These are phyloP conservation scores for Eulithis prunata DNA, from an alignment of 2,888 invertebrate genomes.

Conservation along the genomic window DNA sequence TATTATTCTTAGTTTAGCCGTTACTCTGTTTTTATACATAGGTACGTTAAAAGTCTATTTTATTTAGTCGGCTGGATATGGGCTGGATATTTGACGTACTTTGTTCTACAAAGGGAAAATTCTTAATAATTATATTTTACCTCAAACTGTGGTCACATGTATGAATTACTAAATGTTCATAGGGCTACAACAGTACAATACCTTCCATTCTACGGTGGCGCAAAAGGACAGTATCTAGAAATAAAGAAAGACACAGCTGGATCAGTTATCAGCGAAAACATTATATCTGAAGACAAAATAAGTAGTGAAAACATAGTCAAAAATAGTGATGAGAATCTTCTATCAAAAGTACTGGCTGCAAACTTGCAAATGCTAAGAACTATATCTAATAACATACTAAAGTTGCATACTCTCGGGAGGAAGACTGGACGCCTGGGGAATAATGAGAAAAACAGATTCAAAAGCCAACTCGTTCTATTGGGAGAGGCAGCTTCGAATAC, in stretches of 20 bases:
- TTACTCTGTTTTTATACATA: background rate
- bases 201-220: constrained; percentile 89
- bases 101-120: too few relatives aligned
- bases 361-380: constrained; percentile 85
- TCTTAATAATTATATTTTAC: too few relatives aligned
- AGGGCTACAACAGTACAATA: constrained; percentile 68
- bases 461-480: constrained; percentile 81
- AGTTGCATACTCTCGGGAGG: constrained; percentile 85
- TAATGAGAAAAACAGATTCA: constrained; percentile 83
- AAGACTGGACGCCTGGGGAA: constrained; percentile 81
- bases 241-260: constrained; percentile 83
- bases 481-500: constrained; percentile 84
- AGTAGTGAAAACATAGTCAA: constrained; percentile 71
- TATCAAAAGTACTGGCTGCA: constrained; percentile 74
- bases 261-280: constrained; percentile 74
- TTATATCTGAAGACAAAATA: constrained; percentile 74
- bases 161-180: background rate
- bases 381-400: constrained; percentile 84
- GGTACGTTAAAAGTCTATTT: too few relatives aligned
- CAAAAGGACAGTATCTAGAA: constrained; percentile 87
- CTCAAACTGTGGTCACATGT: too few relatives aligned
- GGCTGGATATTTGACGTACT: too few relatives aligned
- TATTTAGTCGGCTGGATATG: too few relatives aligned
- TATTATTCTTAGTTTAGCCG: background rate
- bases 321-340: constrained; percentile 68